These are phyloP conservation scores for Amphipoea lucens DNA, from an alignment of 2,888 invertebrate genomes.

Conservation along the genomic window DNA sequence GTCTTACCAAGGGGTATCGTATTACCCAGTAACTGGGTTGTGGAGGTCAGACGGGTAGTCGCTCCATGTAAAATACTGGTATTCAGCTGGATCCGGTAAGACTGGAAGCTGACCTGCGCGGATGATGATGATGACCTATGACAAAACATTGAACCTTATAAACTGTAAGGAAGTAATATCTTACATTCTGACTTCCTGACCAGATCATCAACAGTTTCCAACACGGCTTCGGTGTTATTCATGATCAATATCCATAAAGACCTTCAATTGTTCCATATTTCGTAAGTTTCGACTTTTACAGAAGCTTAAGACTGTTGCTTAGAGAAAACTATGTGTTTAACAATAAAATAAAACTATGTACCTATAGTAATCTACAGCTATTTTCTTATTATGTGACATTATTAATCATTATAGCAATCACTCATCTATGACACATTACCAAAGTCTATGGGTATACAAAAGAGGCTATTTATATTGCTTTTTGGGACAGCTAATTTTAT, in stretches of 20 bases:
- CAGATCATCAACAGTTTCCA: slow-evolving; percentile 28
- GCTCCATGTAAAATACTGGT: no score
- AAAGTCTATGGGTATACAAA: slow-evolving; percentile 5
- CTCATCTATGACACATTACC: neutral
- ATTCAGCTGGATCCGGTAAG: no score
- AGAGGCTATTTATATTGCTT: slow-evolving; percentile 1
- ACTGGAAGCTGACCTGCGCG: no score
- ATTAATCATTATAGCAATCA: neutral
- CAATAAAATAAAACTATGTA: slow-evolving; percentile 36
- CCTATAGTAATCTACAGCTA: slow-evolving; percentile 16
- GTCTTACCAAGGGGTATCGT: no score
- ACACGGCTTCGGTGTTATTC: slow-evolving; percentile 36
- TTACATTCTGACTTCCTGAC: slow-evolving; percentile 33
- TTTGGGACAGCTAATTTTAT: neutral
- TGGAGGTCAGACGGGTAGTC: no score
- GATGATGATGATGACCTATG: no score
- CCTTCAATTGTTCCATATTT: slow-evolving; percentile 52
- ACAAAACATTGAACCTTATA: neutral
- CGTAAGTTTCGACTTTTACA: neutral
- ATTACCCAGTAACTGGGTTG: no score
- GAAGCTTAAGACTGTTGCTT: slow-evolving; percentile 7
- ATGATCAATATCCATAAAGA: slow-evolving; percentile 16
- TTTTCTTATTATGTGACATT: slow-evolving; percentile 40
- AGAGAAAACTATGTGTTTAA: slow-evolving; percentile 6
- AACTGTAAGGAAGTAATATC: neutral